Evolutionary conservation across 2,113 vertebrate species (phyloP).

Genomic region (Philantomba maxwellii): DNA sequence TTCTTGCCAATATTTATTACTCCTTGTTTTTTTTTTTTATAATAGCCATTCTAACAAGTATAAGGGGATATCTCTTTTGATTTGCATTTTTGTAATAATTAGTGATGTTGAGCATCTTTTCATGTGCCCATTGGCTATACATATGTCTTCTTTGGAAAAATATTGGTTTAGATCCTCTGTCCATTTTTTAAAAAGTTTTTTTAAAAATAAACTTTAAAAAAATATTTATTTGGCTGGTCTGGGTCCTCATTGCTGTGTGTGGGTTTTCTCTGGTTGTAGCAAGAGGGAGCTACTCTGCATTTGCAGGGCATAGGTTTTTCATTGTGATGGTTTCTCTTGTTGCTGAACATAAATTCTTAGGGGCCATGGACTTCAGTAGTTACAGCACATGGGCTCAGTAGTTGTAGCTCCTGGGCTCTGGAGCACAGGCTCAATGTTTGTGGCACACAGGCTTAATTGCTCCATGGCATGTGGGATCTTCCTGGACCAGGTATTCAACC

Average conservation of each 20-base stretch:
- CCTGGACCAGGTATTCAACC: neutral
- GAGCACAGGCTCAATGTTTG: neutral
- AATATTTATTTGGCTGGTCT: neutral
- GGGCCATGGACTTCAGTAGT: neutral
- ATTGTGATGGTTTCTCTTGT: neutral
- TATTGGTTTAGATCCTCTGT: neutral
- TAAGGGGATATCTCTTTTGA: neutral
- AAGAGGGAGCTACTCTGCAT: neutral
- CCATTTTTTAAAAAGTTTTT: neutral
- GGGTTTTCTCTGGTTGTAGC: neutral
- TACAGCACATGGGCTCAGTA: neutral
- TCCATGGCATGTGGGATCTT: neutral
- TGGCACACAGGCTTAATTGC: neutral
- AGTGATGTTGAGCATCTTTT: neutral
- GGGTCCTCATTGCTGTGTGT: neutral
- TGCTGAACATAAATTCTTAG: neutral
- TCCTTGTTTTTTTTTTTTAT: neutral
- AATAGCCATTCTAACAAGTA: neutral
- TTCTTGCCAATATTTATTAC: neutral
- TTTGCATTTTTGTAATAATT: neutral
- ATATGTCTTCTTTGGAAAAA: neutral
- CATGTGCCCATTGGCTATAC: neutral
- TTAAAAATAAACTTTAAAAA: neutral
- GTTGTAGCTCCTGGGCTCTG: neutral
- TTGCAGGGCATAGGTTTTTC: neutral